These are phyloP conservation scores for Axinella damicornis DNA, from an alignment of 37 sponge, comb jelly and placozoan genomes.

Conservation along the genomic window DNA sequence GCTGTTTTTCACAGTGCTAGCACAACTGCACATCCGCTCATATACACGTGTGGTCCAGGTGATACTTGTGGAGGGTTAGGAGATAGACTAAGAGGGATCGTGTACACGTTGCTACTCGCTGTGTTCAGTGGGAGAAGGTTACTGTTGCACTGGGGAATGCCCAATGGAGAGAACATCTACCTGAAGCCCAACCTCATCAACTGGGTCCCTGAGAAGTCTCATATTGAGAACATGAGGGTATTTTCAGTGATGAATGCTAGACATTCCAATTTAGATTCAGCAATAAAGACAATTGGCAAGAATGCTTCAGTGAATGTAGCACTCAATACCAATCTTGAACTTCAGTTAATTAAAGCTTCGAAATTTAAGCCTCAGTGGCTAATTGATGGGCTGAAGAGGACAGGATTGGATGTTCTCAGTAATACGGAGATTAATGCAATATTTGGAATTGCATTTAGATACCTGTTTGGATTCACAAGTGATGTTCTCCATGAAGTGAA, in stretches of 20 bases:
- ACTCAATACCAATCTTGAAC: constrained; percentile 39
- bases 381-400: constrained; percentile 10
- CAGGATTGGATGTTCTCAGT: constrained; percentile 14
- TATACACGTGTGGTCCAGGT: constrained; percentile 19
- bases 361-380: constrained; percentile 28
- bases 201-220: background rate
- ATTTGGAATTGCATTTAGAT: constrained; percentile 37
- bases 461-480: constrained; percentile 30
- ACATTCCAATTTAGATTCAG: background rate
- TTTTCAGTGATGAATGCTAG: background rate
- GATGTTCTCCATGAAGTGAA: background rate
- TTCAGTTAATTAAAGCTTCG: background rate
- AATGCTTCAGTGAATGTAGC: background rate
- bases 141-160: constrained; percentile 14
- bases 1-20: too few relatives aligned
- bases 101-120: constrained; percentile 32
- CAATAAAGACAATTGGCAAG: background rate
- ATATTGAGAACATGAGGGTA: too few relatives aligned
- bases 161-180: background rate
- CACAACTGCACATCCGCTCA: too few relatives aligned
- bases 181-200: constrained; percentile 29
- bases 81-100: constrained; percentile 34
- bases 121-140: constrained; percentile 27
- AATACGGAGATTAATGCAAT: constrained; percentile 17
- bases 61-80: constrained; percentile 46